phyloP scores from a whole-genome alignment of 2,888 invertebrate species.

The Trachelus tabidus region DNA sequence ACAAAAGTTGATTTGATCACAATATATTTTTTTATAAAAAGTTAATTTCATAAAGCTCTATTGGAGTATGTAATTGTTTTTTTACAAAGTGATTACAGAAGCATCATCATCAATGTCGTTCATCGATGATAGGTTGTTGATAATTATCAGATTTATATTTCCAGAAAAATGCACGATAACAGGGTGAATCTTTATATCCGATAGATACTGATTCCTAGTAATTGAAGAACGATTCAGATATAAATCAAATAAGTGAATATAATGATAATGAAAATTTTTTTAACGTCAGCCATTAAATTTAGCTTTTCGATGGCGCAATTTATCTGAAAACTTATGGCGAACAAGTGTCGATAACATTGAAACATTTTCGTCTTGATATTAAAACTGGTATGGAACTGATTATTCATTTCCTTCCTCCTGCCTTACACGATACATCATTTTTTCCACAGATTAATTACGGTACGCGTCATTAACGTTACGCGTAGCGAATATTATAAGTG shows the following conservation, averaged over 20 bases:
- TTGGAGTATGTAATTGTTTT: no score
- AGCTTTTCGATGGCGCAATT: neutral
- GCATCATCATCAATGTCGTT: no score
- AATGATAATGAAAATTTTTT: neutral
- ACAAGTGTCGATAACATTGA: neutral
- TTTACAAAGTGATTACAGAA: no score
- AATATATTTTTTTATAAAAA: neutral
- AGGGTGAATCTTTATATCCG: neutral
- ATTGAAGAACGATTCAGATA: neutral
- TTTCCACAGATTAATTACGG: neutral
- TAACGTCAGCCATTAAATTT: neutral
- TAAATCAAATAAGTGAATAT: neutral
- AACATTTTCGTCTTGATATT: neutral
- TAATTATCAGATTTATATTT: neutral
- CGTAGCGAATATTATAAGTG: no score
- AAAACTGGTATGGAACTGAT: slow-evolving; percentile 19
- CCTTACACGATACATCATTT: neutral
- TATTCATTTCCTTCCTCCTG: slow-evolving; percentile 4
- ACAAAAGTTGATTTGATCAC: neutral
- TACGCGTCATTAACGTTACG: no score
- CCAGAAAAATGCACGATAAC: neutral
- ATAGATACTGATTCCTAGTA: neutral
- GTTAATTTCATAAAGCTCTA: neutral
- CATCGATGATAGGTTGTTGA: neutral
- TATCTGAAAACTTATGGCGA: neutral